Conservation (phyloP, 2,113 vertebrate species). For the Okapia johnstoni region DNA sequence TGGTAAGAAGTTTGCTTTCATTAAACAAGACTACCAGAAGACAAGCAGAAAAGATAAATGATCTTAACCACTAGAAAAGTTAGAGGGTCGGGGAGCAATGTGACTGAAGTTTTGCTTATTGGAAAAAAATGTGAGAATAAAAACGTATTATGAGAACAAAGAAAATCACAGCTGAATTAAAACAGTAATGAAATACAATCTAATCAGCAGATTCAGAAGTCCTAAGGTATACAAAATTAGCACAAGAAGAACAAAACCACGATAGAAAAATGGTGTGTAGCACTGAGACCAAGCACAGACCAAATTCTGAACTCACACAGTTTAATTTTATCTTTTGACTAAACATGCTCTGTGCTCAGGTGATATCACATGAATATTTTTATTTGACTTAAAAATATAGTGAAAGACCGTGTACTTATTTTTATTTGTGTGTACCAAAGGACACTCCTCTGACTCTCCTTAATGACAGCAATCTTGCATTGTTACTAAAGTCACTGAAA, state of each 20-base stretch:
- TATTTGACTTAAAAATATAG: not conserved
- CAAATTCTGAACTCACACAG: not conserved
- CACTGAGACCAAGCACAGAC: not conserved
- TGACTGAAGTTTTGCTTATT: not conserved
- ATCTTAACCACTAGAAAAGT: not conserved
- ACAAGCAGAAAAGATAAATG: not conserved
- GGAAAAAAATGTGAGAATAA: slow-evolving; percentile 10
- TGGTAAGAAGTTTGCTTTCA: slow-evolving; percentile 18
- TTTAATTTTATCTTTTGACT: not conserved
- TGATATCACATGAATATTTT: not conserved
- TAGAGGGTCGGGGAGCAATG: not conserved
- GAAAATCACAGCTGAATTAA: not conserved
- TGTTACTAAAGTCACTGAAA: not conserved
- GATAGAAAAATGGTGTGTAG: not conserved
- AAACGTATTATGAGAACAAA: not conserved
- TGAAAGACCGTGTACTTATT: not conserved
- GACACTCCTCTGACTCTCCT: not conserved
- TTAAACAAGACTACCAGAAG: not conserved
- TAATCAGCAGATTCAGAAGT: not conserved
- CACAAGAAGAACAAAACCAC: not conserved
- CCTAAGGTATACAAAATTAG: not conserved
- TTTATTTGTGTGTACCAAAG: not conserved
- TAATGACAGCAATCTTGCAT: not conserved
- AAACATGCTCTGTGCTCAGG: not conserved
- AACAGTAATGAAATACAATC: not conserved